Percentiles rank a stretch among this genome's conserved stretches.
Conservation (phyloP, 1,140 invertebrate genomes). For the Lepidurus couesii region DNA sequence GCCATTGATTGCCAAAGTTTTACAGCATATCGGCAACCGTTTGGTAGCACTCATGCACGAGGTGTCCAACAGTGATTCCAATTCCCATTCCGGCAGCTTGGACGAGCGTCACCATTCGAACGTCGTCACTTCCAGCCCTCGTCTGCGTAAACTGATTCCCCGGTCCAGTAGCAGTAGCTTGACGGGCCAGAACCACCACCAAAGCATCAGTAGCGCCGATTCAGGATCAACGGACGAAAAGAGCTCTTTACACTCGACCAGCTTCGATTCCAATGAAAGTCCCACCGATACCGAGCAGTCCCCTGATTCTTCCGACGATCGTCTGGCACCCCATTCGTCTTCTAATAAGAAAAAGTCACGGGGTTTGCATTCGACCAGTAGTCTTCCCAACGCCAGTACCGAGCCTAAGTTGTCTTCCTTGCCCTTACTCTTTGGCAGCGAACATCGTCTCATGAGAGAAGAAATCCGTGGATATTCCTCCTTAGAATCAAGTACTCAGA, state of each 20-base stretch:
- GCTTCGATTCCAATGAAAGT: constrained; percentile 41
- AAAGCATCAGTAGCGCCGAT: constrained; percentile 34
- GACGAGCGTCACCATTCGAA: constrained; percentile 37
- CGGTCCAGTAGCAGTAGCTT: background rate
- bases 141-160: background rate
- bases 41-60: constrained; percentile 87
- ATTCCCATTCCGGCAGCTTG: constrained; percentile 39
- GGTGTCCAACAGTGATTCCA: constrained; percentile 60
- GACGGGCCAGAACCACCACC: constrained; percentile 20
- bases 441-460: constrained; percentile 10
- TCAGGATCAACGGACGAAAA: constrained; percentile 38
- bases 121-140: constrained; percentile 36
- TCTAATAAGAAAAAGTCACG: constrained; percentile 33
- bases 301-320: constrained; percentile 40
- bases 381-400: constrained; percentile 26
- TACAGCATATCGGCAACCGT: constrained; percentile 85
- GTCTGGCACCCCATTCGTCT: constrained; percentile 11
- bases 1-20: constrained; percentile 81
- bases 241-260: constrained; percentile 39
- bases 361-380: constrained; percentile 15
- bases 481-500: background rate
- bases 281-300: constrained; percentile 42
- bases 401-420: constrained; percentile 31
- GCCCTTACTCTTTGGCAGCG: constrained; percentile 24
- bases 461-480: constrained; percentile 3